These are phyloP conservation scores for Gymnoscopelus microlampas DNA, from an alignment of 2,797 vertebrate species.

Conservation along the genomic window DNA sequence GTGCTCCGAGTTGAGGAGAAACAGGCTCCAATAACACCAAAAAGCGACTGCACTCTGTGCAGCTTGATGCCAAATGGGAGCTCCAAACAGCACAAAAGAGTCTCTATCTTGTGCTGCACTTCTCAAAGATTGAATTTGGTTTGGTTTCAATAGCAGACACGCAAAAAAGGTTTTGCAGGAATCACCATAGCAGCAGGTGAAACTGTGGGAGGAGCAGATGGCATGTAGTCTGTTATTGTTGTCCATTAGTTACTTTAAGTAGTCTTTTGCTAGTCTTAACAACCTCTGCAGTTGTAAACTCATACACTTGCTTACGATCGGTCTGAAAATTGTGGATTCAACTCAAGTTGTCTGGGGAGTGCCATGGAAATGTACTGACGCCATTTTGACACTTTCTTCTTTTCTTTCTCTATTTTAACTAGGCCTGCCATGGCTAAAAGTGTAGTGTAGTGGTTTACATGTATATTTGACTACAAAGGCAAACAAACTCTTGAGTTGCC, in stretches of 20 bases:
- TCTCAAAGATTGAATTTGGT: conserved; percentile 65
- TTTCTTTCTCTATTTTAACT: conserved; percentile 35
- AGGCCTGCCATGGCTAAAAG: conserved; percentile 28
- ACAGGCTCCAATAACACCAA: conserved; percentile 68
- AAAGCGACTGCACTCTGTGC: conserved; percentile 52
- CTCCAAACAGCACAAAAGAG: conserved; percentile 65
- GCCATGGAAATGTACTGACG: conserved; percentile 66
- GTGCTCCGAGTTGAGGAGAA: conserved; percentile 62
- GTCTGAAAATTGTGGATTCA: conserved; percentile 43
- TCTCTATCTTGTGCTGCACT: conserved; percentile 61
- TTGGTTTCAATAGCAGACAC: conserved; percentile 49
- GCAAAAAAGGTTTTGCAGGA: conserved; percentile 14
- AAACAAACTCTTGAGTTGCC: conserved; percentile 32
- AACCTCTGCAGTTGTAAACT: conserved; percentile 24
- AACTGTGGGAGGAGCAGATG: conserved; percentile 30
- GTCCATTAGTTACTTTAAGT: background rate
- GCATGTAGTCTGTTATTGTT: conserved; percentile 13
- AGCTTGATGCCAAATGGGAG: conserved; percentile 58
- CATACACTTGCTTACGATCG: conserved; percentile 49
- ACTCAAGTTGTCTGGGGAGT: conserved; percentile 31
- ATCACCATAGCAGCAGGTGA: conserved; percentile 69
- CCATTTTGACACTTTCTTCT: conserved; percentile 34
- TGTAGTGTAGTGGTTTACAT: conserved; percentile 43
- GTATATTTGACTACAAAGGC: conserved; percentile 28
- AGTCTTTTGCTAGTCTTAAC: background rate